Percentiles rank a stretch among this genome's conserved stretches.
Conservation (phyloP, 2,888 invertebrate genomes). For the Nyleta sp. region DNA sequence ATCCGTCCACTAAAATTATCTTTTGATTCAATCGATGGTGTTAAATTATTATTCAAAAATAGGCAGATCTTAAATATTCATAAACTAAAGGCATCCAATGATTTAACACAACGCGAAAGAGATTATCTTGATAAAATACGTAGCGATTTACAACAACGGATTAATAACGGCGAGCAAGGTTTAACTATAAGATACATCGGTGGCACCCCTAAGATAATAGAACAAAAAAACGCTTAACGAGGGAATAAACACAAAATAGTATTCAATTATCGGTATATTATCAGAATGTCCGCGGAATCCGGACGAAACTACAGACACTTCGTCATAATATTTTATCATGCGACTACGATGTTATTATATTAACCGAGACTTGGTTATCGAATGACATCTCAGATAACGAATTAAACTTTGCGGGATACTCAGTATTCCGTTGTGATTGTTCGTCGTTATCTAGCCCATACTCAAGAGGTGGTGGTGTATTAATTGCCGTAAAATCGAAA, state of each 20-base stretch:
- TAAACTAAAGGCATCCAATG: neutral
- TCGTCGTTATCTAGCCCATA: neutral
- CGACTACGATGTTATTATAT: neutral
- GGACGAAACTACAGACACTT: neutral
- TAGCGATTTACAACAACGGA: neutral
- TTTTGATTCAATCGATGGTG: neutral
- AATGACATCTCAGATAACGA: neutral
- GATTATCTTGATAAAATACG: neutral
- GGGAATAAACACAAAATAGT: neutral
- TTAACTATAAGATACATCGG: neutral
- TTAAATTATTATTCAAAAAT: conserved; percentile 19
- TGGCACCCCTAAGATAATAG: neutral
- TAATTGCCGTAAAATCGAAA: neutral
- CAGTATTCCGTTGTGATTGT: conserved; percentile 1
- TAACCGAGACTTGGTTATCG: conserved; percentile 7
- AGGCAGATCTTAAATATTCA: neutral
- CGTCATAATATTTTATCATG: neutral
- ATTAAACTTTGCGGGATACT: neutral
- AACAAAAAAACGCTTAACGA: neutral
- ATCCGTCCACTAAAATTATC: conserved; percentile 10
- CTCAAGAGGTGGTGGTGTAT: neutral
- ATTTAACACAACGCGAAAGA: neutral
- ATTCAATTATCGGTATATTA: neutral
- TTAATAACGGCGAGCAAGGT: neutral
- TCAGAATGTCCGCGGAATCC: no score